Base-by-base conservation (phyloP, 1,140 invertebrate species). In the Acyrthosiphon pisum region DNA sequence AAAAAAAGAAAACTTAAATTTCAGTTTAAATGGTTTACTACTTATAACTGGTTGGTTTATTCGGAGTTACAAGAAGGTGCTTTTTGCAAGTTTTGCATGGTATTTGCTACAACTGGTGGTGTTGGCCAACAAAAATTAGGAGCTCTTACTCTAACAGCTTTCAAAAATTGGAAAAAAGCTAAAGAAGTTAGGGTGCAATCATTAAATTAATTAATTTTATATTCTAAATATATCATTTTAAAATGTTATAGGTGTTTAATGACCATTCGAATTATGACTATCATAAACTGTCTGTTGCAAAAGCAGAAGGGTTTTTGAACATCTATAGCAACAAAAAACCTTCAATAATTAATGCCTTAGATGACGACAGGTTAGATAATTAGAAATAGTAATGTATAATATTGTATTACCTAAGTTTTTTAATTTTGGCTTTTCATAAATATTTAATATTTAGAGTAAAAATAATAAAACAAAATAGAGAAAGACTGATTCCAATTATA, bases 1-100 rank as follows among this genome's bases (percentile, higher is more conserved):
- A 81, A 11, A 93, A 94, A 89, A 94, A 94, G 48, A 48, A 94
- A 90, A 94, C 95, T 84, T 93, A 93, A 23, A 94, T 37, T 20
- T 81, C 35, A 41, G 20, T 4, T 20, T 41, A 1, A 81, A 81
- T 81, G 35, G 35, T 6, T 37, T 37, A 81, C 20, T 37, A 37
- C 35, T 81, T 81, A 84, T 44, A 84, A 84, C 37, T 84, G 81
- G 95, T 93, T 94, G 95, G 88, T 94, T 95, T 93, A 94, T 94
- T 90, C 94, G 7, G 37, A 84, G 20, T 23, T 84, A 26, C 0
- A 84, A 44, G 20, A 41, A 41, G 37, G 81, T 0, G 81, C 81
- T 7, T 41, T 41, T 41, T 41, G 41, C 41, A 84, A 44, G 8
- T 44, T 44, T 44, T 84, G 83, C 41, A 26, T 84, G 23, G 22